These are phyloP conservation scores for Epinephelus coioides DNA, from an alignment of 2,797 vertebrate genomes.

Conservation along the genomic window DNA sequence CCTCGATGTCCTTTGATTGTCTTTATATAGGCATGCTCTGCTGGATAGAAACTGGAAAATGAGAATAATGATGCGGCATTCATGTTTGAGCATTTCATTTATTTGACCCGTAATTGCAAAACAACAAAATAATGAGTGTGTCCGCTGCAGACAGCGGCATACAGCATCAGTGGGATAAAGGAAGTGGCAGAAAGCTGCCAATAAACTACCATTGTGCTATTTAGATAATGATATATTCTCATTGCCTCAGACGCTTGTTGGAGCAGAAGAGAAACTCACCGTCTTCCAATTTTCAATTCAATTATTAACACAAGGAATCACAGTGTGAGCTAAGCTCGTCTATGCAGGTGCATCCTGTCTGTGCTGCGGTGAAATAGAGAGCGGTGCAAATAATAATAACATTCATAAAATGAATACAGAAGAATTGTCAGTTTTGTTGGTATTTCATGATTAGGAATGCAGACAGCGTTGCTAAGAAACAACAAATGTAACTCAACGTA, in stretches of 20 bases:
- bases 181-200: conserved; percentile 35
- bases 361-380: conserved; percentile 17
- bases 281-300: conserved; percentile 63
- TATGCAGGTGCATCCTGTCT: conserved; percentile 42
- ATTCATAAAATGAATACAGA: conserved; percentile 32
- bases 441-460: conserved; percentile 26
- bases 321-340: conserved; percentile 25
- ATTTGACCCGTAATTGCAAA: conserved; percentile 66
- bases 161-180: conserved; percentile 30
- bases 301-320: conserved; percentile 58
- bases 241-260: conserved; percentile 44
- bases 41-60: conserved; percentile 34
- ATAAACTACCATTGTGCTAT: conserved; percentile 35
- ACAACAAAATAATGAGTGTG: conserved; percentile 65
- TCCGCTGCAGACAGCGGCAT: conserved; percentile 1
- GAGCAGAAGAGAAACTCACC: conserved; percentile 46
- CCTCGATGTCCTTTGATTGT: conserved; percentile 30
- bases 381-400: conserved; percentile 43
- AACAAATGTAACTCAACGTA: conserved; percentile 13
- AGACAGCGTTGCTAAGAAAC: background rate
- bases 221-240: conserved; percentile 47
- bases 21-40: conserved; percentile 24
- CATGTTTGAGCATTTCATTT: conserved; percentile 49
- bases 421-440: conserved; percentile 12
- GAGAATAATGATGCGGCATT: conserved; percentile 50